A percentile compares a stretch with the other conserved stretches of the same genome.
These are phyloP conservation scores for Otus scops DNA, from an alignment of 2,797 vertebrate genomes.

Conservation along the genomic window DNA sequence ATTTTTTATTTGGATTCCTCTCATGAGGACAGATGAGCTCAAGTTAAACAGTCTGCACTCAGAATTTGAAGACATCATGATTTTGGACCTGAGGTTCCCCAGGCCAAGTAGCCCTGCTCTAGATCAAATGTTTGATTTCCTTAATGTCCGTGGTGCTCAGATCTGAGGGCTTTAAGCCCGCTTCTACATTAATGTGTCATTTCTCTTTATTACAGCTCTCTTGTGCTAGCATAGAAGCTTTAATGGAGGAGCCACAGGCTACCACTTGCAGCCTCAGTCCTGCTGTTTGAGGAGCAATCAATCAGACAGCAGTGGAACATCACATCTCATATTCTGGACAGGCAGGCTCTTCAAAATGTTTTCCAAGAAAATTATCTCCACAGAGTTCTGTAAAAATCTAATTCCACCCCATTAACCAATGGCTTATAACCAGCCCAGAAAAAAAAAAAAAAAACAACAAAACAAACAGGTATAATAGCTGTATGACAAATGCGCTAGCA, in stretches of 20 bases:
- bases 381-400: conserved; percentile 59
- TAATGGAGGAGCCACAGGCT: conserved; percentile 48
- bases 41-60: not conserved
- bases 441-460: not conserved
- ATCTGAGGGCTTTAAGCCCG: not conserved
- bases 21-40: not conserved
- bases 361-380: conserved; percentile 58
- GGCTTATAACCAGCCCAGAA: not conserved
- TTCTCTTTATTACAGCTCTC: conserved; percentile 24
- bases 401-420: conserved; percentile 46
- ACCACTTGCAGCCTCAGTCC: not conserved
- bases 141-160: not conserved
- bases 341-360: conserved; percentile 28
- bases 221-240: not conserved
- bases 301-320: conserved; percentile 20
- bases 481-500: conserved; percentile 20
- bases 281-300: conserved; percentile 31
- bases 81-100: not conserved
- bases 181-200: not conserved
- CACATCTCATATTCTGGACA: not conserved
- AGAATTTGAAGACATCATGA: not conserved
- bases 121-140: not conserved
- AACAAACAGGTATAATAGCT: conserved; percentile 15
- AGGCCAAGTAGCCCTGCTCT: not conserved
- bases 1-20: not conserved